phyloP scores from a whole-genome alignment of 2,113 vertebrate genomes.

The Apus apus region DNA sequence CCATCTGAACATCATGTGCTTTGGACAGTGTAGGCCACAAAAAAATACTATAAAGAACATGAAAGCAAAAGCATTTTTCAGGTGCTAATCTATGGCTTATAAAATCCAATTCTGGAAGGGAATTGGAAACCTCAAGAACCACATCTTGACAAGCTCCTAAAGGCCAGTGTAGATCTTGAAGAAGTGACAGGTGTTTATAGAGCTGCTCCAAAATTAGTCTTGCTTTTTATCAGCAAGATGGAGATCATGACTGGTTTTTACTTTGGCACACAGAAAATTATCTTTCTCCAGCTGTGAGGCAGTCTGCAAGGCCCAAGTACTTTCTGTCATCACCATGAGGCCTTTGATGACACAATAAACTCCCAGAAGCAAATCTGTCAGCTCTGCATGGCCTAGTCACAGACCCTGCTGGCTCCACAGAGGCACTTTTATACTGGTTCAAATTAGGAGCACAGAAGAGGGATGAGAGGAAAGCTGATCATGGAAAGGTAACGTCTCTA shows the following conservation, averaged over 20 bases:
- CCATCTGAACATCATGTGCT: conserved; percentile 4
- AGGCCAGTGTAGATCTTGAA: not conserved
- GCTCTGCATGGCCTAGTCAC: not conserved
- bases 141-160: not conserved
- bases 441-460: conserved; percentile 30
- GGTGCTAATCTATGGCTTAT: conserved; percentile 26
- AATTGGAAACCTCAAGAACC: not conserved
- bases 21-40: not conserved
- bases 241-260: not conserved
- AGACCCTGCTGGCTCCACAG: conserved; percentile 4
- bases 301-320: not conserved
- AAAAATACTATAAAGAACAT: not conserved
- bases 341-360: not conserved
- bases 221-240: conserved; percentile 43
- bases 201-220: conserved; percentile 37
- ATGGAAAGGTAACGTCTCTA: conserved; percentile 27
- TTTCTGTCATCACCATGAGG: conserved; percentile 10
- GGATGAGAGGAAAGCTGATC: conserved; percentile 50
- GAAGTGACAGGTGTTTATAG: not conserved
- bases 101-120: conserved; percentile 21
- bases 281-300: conserved; percentile 9
- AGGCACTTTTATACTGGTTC: conserved; percentile 66
- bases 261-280: conserved; percentile 53
- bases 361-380: conserved; percentile 34
- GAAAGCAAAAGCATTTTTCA: conserved; percentile 26